Conservation (phyloP, 2,888 invertebrate genomes). For the Limnephilus marmoratus region DNA sequence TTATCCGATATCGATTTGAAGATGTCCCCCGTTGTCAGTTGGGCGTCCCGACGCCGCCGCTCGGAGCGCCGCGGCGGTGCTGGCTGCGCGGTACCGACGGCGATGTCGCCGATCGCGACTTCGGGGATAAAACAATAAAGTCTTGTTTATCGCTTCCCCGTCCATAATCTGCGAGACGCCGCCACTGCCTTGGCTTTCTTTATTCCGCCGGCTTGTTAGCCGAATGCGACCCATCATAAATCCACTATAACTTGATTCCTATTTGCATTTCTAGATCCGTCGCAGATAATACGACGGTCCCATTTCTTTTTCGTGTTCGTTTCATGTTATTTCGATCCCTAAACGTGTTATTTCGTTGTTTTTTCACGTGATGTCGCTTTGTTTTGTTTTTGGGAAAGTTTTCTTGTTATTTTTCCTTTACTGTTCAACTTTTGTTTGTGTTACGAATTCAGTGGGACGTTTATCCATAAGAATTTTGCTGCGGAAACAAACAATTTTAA, state of each 20-base stretch:
- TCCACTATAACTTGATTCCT: conserved; percentile 36
- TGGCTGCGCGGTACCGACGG: background rate
- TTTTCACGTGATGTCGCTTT: background rate
- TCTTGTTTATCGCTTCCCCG: conserved; percentile 57
- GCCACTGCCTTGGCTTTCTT: conserved; percentile 44
- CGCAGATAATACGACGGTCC: background rate
- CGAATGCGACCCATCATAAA: conserved; percentile 30
- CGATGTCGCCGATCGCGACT: conserved; percentile 31
- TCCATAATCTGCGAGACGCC: conserved; percentile 54
- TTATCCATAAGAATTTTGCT: background rate
- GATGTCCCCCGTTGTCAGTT: background rate
- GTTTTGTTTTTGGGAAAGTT: conserved; percentile 6
- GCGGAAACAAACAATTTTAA: background rate
- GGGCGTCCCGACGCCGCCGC: background rate
- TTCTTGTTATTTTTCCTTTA: background rate
- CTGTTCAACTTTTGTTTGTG: background rate
- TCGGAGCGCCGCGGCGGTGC: background rate
- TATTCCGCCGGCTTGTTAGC: conserved; percentile 50
- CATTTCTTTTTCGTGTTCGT: conserved; percentile 5
- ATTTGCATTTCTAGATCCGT: conserved; percentile 38
- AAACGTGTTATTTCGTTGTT: background rate
- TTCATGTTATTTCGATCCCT: conserved; percentile 7
- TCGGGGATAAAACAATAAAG: conserved; percentile 62
- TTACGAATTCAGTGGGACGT: background rate
- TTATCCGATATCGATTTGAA: background rate